Base-by-base conservation (phyloP, 1,140 invertebrate genomes). In the Nymphalis io region DNA sequence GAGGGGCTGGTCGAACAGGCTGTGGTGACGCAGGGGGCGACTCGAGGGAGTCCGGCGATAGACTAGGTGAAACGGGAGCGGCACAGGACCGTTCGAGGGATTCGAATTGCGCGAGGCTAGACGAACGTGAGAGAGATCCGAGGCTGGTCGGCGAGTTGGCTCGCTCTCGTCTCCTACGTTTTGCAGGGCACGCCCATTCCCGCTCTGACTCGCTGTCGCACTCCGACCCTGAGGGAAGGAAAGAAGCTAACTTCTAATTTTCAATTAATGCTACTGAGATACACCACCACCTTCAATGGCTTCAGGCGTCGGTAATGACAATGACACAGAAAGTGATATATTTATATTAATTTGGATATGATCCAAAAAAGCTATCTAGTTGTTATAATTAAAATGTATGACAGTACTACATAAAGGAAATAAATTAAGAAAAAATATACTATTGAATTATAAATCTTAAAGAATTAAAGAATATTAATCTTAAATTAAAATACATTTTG, bases 51-150 rank as follows among this genome's bases (percentile, higher is more conserved):
- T 85, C 90, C 61, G 80, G 87, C 57, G 81, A 88, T 63, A 84
- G 89, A 88, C 83, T 93, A 79, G 85, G 88, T 21, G 87, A 91
- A 44, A 74, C 86, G 76, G 85, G 88, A 15, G 85, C 90, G 18
- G 84, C 90, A 78, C 94, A 96, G 42, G 95, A 95, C 70, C 94
- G 93, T 78, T 96, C 95, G 59, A 97, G 88, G 0, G 94, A 96
- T 84, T 97, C 96, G 83, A 97, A 97, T 84, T 96, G 96, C 23
- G 96, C 91, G 27, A 97, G 90, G 62, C 95, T 96, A 46, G 95
- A 96, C 23, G 95, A 96, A 55, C 96, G 93, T 63, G 93, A 94
- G 5, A 95, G 83, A 78, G 93, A 93, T 58, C 92, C 90, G 53
- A 91, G 88, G 72, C 89, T 89, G 71, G 88, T 80, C 59, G 87